Conservation (phyloP, 1,140 invertebrate genomes). For the Cheumatopsyche charites region DNA sequence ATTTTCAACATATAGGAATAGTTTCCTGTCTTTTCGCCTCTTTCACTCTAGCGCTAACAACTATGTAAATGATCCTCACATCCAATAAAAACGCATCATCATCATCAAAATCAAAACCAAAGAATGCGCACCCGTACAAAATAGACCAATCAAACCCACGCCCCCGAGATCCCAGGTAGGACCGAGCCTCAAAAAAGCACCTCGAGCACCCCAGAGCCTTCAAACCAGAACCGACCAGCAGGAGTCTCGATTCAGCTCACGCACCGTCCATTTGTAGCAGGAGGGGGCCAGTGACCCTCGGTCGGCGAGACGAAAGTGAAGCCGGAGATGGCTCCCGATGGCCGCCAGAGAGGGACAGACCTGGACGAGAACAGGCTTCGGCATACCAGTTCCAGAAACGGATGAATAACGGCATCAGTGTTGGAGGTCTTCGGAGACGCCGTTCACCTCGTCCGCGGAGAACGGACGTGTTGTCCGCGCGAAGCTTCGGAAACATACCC, state of each 20-base stretch:
- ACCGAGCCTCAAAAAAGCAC: not conserved
- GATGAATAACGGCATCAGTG: slow-evolving; percentile 6
- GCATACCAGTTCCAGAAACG: not conserved
- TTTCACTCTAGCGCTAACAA: no score
- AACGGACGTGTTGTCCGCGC: not conserved
- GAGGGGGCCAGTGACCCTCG: not conserved
- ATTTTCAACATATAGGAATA: no score
- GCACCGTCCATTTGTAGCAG: slow-evolving; percentile 13
- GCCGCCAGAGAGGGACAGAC: not conserved
- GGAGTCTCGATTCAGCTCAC: slow-evolving; percentile 16
- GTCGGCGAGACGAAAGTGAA: slow-evolving; percentile 19
- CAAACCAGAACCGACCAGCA: not conserved
- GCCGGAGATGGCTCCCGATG: not conserved
- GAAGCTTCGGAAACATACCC: not conserved
- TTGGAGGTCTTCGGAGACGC: not conserved
- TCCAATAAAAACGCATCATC: no score
- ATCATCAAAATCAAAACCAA: no score
- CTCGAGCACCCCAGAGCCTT: not conserved
- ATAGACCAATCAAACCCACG: no score
- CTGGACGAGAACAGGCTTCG: slow-evolving; percentile 13
- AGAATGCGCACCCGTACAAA: no score
- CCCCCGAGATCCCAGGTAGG: no score
- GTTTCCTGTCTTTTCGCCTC: no score
- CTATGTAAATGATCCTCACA: no score
- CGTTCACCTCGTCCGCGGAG: not conserved